Percentiles rank a stretch among this genome's conserved stretches.
Evolutionary conservation across 2,113 vertebrate genomes (phyloP).

Genomic region (Callocephalon fimbriatum): DNA sequence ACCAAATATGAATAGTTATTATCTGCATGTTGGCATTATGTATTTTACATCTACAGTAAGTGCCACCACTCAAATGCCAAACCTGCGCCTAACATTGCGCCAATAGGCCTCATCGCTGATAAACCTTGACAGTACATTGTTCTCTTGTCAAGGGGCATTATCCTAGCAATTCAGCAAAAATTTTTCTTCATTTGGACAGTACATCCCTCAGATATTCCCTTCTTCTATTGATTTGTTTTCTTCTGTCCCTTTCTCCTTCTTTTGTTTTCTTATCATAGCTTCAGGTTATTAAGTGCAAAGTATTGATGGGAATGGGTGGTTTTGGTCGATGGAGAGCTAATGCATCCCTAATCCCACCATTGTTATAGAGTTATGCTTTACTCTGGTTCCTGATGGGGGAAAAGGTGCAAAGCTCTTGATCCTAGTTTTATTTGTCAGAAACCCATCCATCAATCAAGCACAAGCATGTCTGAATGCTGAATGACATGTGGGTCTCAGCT

Average conservation of each 20-base stretch:
- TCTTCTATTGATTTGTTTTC: constrained; percentile 95
- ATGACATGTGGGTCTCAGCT: constrained; percentile 96
- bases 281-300: constrained; percentile 97
- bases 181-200: constrained; percentile 81
- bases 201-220: constrained; percentile 82
- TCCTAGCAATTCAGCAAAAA: constrained; percentile 77
- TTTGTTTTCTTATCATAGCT: constrained; percentile 99
- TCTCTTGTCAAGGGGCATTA: constrained; percentile 83
- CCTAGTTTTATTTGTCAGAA: constrained; percentile 94
- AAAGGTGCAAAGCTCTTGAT: constrained; percentile 96
- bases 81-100: constrained; percentile 66
- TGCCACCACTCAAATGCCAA: constrained; percentile 64
- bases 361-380: constrained; percentile 94
- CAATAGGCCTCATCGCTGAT: constrained; percentile 70
- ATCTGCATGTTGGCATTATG: constrained; percentile 8
- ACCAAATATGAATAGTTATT: background rate
- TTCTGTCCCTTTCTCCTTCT: constrained; percentile 86
- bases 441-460: constrained; percentile 98
- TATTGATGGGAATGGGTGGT: constrained; percentile 96
- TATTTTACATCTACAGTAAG: constrained; percentile 50
- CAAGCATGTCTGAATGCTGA: constrained; percentile 86
- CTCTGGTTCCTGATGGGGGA: constrained; percentile 87
- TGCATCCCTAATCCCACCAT: constrained; percentile 99
- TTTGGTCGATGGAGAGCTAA: constrained; percentile 96
- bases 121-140: constrained; percentile 79